Evolutionary conservation across 2,797 vertebrate genomes (phyloP), one percentile per base, ranked within the genome.

Genomic region (Malacoraja senta): DNA sequence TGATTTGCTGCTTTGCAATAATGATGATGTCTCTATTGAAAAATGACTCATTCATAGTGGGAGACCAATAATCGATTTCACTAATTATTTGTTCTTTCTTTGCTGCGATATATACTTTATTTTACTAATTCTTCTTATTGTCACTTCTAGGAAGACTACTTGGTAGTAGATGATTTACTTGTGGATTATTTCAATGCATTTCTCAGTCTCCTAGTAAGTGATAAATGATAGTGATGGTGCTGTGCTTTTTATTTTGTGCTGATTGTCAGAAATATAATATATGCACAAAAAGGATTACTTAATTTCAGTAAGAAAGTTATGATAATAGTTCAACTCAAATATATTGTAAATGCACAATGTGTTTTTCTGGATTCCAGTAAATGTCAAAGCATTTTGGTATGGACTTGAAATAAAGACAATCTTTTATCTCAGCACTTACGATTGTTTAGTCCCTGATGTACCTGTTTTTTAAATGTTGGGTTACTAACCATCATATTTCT

Each of bases 101-200:
- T 74, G 17, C 17, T 72, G 3, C 21, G 3, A n/a, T 15, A 61
- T 26, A 15, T 2, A 2, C 9, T 10, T 29, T 58, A 9, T 3
- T 26, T 86, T 15, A 86, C 29, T 83, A 29, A 68, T 79, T 76
- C 93, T 91, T 0, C 93, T 9, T 94, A 24, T 76, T 38, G 93
- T 72, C 17, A 78, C 93, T 94, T 94, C 93, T 94, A 99, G 98
- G 98, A 98, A 95, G 96, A 96, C 80, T 95, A 38, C 91, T 95
- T 99, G 96, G 96, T 96, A 93, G 97, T 96, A 90, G 98, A 99
- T 95, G 94, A 96, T 68, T 94, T 96, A 61, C 95, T 99, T 95
- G 97, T 96, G 95, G 96, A 98, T 93, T 98, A 96, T 96, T 98
- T 99, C 83, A 99, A 99, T 94, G 96, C 97, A 94, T 99, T 98